These are phyloP conservation scores for Philhelius pedissequus DNA, from an alignment of 2,888 invertebrate genomes.

Conservation along the genomic window DNA sequence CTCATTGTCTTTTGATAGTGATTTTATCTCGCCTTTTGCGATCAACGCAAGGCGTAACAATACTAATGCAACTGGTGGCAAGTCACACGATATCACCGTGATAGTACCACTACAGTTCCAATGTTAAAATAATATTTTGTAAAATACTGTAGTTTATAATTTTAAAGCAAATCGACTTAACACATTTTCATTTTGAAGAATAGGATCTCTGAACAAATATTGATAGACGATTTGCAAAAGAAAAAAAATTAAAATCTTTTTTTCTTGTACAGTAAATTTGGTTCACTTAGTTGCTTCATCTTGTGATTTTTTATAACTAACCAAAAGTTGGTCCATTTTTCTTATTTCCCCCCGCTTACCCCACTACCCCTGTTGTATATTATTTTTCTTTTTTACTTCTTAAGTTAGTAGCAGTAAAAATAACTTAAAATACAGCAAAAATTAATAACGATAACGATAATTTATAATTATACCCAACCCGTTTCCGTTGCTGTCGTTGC, in stretches of 20 bases:
- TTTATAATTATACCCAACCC: too few relatives aligned
- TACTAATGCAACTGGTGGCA: conserved; percentile 96
- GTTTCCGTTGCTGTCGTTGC: too few relatives aligned
- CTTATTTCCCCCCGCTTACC: neutral
- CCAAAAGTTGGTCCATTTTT: conserved; percentile 14
- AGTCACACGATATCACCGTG: conserved; percentile 99
- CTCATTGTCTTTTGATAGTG: conserved; percentile 94
- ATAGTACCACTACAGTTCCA: conserved; percentile 95
- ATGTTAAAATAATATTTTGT: conserved; percentile 78
- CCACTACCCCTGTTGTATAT: conserved; percentile 53
- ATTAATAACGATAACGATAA: conserved; percentile 5
- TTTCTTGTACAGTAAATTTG: conserved; percentile 22
- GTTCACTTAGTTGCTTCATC: conserved; percentile 13
- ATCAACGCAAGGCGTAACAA: conserved; percentile 95
- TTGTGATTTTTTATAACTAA: conserved; percentile 29
- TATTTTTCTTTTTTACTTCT: conserved; percentile 32
- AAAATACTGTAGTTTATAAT: conserved; percentile 35
- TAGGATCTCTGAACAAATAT: neutral
- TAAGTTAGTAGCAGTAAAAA: conserved; percentile 35
- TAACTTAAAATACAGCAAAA: conserved; percentile 25
- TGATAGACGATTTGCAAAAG: conserved; percentile 25
- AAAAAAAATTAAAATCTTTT: neutral
- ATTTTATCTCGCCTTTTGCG: conserved; percentile 97
- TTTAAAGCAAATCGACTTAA: conserved; percentile 42
- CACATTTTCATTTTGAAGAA: neutral